Percentiles rank a stretch among this genome's conserved stretches.
Evolutionary conservation across 2,113 vertebrate species (phyloP).

Genomic region (Catharus minimus): DNA sequence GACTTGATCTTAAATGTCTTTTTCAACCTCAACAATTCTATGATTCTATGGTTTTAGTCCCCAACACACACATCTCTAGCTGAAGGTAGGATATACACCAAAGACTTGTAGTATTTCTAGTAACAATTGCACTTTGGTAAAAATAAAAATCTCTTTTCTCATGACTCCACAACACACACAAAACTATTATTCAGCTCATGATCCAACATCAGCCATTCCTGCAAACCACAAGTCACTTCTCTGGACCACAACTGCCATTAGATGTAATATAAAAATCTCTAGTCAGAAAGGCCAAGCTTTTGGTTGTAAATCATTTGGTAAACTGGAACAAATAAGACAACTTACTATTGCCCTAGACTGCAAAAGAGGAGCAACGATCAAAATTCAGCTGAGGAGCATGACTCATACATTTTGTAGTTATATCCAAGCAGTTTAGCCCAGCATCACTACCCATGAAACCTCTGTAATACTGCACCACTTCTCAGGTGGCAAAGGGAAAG

Average conservation of each 20-base stretch:
- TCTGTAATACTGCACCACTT: not conserved
- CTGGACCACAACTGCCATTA: not conserved
- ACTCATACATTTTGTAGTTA: not conserved
- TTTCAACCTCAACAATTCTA: not conserved
- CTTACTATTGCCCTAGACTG: not conserved
- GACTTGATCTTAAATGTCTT: not conserved
- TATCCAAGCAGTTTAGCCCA: not conserved
- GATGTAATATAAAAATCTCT: not conserved
- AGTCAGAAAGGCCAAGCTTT: conserved; percentile 6
- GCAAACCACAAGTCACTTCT: conserved; percentile 14
- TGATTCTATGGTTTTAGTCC: not conserved
- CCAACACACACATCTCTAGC: not conserved
- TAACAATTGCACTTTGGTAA: not conserved
- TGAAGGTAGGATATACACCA: not conserved
- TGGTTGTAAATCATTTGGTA: not conserved
- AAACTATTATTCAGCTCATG: not conserved
- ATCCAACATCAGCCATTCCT: not conserved
- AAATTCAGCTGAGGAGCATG: not conserved
- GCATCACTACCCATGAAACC: not conserved
- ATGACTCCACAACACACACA: not conserved
- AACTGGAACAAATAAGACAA: not conserved
- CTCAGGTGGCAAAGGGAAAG: fast-evolving
- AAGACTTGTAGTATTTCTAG: not conserved
- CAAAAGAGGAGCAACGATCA: not conserved
- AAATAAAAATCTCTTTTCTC: not conserved